Base-by-base conservation (phyloP, 2,888 invertebrate species). In the Megastigmus dorsalis region DNA sequence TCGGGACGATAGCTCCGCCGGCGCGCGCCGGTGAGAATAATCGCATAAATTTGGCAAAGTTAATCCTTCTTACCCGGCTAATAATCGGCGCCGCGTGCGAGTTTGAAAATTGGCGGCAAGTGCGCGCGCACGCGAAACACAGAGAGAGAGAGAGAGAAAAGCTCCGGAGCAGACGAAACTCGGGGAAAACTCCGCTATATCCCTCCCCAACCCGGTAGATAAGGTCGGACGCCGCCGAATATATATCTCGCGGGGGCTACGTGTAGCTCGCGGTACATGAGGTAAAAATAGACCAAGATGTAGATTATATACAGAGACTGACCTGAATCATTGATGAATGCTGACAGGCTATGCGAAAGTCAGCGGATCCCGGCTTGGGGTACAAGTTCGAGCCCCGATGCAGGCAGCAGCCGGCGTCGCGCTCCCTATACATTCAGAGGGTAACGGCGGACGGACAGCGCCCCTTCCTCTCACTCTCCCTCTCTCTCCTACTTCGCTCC, bases 271-370 rank as follows among this genome's bases (percentile, higher is more conserved):
- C n/a, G n/a, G n/a, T n/a, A n/a, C n/a, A 18, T 18, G 3, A 18
- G 18, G 7, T 9, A 18, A n/a, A 43, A 43, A 3, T 43, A 10
- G 15, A 4, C 3, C 3, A n/a, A 43, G 15, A 43, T n/a, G n/a
- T n/a, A 43, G 7, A 43, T 5, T n/a, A n/a, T n/a, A n/a, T n/a
- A n/a, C n/a, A 0, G 2, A 26, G 3, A 50, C 84, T 82, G 60
- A 86, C 86, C 85, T 86, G 85, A 82, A 86, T 79, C 86, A 86
- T 86, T 84, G 86, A 84, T 82, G 81, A 83, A 80, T 82, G 80
- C 75, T 79, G 81, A 63, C 83, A 82, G 78, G 80, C 81, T 72
- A 82, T 78, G 78, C 81, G 79, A 54, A 83, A 77, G 66, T 80
- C 15, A 5, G 33, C 75, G 67, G 52, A 30, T 30, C 10, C 50